Conservation (phyloP, 2,113 vertebrate genomes). For the Fulmarus glacialis region DNA sequence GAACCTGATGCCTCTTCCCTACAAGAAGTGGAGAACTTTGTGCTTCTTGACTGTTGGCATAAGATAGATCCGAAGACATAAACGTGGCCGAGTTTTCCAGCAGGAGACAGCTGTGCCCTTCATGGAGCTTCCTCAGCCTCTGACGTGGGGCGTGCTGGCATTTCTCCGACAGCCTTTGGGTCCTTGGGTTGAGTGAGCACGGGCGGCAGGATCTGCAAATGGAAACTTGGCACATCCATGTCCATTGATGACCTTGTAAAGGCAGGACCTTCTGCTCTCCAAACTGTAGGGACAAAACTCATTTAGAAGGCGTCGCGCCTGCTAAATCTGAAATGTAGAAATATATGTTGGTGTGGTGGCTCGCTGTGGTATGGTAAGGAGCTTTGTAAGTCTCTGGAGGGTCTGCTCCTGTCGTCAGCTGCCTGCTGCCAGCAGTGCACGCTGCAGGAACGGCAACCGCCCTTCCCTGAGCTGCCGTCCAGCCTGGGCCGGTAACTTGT, state of each 20-base stretch:
- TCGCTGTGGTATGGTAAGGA: neutral
- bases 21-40: neutral
- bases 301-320: rapidly evolving
- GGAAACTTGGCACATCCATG: neutral
- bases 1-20: neutral
- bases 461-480: neutral
- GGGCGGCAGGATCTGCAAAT: neutral
- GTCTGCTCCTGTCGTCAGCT: neutral
- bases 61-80: neutral
- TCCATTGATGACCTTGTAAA: neutral
- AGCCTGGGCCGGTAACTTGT: rapidly evolving
- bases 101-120: neutral
- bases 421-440: neutral
- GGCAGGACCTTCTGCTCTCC: neutral
- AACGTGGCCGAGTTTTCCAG: neutral
- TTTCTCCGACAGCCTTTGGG: neutral
- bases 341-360: rapidly evolving
- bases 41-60: neutral
- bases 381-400: neutral
- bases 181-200: rapidly evolving
- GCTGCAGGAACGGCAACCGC: neutral
- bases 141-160: rapidly evolving
- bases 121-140: neutral
- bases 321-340: neutral
- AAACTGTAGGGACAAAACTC: neutral